These are phyloP conservation scores for Tenebrosternarchus preto DNA, from an alignment of 2,113 vertebrate species.

Conservation along the genomic window DNA sequence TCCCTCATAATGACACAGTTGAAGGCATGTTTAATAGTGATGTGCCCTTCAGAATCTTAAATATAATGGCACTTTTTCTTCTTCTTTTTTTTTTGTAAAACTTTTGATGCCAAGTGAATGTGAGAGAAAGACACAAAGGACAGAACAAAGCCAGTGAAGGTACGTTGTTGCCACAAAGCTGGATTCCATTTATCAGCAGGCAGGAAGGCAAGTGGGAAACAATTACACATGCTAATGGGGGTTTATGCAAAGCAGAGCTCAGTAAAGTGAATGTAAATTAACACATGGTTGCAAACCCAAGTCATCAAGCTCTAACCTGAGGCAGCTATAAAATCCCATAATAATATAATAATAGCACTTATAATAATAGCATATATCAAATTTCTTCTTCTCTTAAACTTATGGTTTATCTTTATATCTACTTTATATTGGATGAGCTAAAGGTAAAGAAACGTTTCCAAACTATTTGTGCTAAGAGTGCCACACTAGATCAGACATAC, in stretches of 20 bases:
- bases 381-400: too few relatives aligned
- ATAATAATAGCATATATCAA: too few relatives aligned
- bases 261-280: neutral
- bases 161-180: neutral
- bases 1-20: conserved; percentile 39
- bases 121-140: neutral
- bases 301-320: too few relatives aligned
- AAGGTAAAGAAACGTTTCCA: too few relatives aligned
- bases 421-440: too few relatives aligned
- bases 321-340: too few relatives aligned
- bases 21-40: conserved; percentile 38
- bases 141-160: neutral
- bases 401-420: too few relatives aligned
- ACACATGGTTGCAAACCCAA: neutral
- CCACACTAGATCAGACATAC: too few relatives aligned
- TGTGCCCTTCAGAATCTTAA: conserved; percentile 28
- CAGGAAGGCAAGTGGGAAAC: neutral
- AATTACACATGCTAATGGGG: neutral
- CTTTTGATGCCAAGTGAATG: neutral
- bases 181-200: neutral
- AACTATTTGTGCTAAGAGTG: too few relatives aligned
- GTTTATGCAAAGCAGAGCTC: neutral
- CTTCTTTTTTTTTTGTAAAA: neutral
- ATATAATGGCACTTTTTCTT: neutral
- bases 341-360: too few relatives aligned